Conservation (phyloP, 2,113 vertebrate genomes). For the Tragelaphus strepsiceros region DNA sequence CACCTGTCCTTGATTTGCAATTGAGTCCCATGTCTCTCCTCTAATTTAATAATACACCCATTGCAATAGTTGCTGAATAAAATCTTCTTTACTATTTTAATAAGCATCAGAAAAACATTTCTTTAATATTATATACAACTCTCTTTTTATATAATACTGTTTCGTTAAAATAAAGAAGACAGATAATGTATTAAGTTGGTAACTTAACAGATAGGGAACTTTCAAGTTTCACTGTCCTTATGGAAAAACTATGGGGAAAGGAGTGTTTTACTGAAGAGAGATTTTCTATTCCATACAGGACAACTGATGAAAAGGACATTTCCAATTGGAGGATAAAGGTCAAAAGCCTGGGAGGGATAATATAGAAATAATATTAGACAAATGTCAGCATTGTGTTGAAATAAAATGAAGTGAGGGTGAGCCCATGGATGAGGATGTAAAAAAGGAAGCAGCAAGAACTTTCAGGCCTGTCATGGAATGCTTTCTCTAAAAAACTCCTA, state of each 20-base stretch:
- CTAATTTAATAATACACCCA: background rate
- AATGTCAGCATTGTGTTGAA: constrained; percentile 47
- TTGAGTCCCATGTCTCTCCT: background rate
- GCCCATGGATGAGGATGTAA: background rate
- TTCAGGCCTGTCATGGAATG: background rate
- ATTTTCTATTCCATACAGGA: constrained; percentile 23
- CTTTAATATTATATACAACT: background rate
- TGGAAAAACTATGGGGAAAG: background rate
- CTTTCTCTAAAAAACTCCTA: background rate
- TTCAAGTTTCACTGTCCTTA: background rate
- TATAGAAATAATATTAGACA: constrained; percentile 52
- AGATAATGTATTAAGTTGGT: background rate
- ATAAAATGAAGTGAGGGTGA: constrained; percentile 42
- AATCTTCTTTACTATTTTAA: background rate
- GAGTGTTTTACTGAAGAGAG: background rate
- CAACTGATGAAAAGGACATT: constrained; percentile 32
- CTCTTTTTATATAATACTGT: background rate
- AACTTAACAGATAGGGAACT: background rate
- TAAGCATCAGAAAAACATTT: background rate
- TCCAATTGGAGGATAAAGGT: constrained; percentile 51
- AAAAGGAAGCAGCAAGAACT: background rate
- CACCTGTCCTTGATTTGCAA: background rate
- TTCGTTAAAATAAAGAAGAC: background rate
- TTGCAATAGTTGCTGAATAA: background rate
- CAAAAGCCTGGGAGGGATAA: constrained; percentile 45